Percentiles rank a stretch among this genome's conserved stretches.
Evolutionary conservation across 2,888 invertebrate species (phyloP).

Genomic region (Drosophila macrothrix): DNA sequence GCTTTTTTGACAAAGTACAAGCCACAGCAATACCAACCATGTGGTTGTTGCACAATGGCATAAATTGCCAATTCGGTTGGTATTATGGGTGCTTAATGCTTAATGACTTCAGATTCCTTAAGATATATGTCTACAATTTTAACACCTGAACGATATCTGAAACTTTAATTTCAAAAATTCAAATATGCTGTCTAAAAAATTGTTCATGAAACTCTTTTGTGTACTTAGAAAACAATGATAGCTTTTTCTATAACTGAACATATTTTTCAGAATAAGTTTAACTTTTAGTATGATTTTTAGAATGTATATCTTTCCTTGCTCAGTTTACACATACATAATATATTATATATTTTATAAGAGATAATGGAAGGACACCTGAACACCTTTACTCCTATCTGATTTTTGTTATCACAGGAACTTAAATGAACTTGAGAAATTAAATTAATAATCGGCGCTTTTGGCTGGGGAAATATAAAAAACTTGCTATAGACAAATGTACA

Average conservation of each 20-base stretch:
- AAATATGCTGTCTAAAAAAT: not conserved
- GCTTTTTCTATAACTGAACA: not conserved
- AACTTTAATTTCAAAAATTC: not conserved
- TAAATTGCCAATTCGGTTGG: not conserved
- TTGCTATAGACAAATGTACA: rapidly evolving
- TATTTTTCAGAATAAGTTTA: not conserved
- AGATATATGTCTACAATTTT: not conserved
- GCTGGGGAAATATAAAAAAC: too few relatives aligned
- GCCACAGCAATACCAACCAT: not conserved
- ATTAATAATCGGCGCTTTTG: not conserved
- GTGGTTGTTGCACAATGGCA: constrained; percentile 26
- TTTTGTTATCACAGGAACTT: not conserved
- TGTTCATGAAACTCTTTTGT: not conserved
- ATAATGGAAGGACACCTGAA: too few relatives aligned
- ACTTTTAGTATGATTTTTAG: not conserved
- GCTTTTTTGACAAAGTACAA: constrained; percentile 9
- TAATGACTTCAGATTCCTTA: not conserved
- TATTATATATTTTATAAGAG: not conserved
- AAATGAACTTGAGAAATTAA: not conserved
- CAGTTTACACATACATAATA: not conserved
- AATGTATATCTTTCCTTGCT: not conserved
- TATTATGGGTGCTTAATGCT: too few relatives aligned
- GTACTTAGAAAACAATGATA: not conserved
- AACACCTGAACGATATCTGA: not conserved
- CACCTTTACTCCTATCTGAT: not conserved